These are phyloP conservation scores for Poecile atricapillus DNA, from an alignment of 2,113 vertebrate genomes.

Conservation along the genomic window DNA sequence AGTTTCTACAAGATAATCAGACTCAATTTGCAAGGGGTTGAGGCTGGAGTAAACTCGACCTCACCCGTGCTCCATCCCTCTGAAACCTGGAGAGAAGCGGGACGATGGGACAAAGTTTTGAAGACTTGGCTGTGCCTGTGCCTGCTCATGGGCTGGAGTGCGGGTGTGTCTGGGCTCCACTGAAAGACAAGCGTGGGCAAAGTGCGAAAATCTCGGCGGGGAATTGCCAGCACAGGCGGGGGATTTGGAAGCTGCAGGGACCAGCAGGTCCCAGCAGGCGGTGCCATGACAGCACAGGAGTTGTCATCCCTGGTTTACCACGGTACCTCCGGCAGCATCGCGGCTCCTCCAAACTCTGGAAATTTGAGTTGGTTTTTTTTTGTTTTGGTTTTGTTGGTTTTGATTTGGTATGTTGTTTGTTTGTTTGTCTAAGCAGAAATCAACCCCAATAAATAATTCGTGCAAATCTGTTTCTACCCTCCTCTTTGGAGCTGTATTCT, in stretches of 20 bases:
- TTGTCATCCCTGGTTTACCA: background rate
- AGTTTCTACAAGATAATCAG: background rate
- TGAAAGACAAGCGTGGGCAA: background rate
- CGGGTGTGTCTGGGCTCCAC: background rate
- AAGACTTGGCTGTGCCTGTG: fast-evolving
- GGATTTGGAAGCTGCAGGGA: background rate
- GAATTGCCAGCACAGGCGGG: fast-evolving
- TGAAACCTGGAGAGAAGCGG: background rate
- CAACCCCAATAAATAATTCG: background rate
- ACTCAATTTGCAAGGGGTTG: background rate
- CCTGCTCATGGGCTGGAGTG: too few relatives aligned
- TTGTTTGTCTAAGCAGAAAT: background rate
- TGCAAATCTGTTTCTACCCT: background rate
- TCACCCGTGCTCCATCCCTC: background rate
- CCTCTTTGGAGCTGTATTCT: background rate
- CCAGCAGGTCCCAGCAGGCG: background rate
- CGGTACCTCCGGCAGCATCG: background rate
- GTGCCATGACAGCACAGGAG: background rate
- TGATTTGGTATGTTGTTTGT: background rate
- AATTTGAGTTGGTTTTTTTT: background rate
- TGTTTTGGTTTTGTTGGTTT: background rate
- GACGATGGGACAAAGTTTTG: background rate
- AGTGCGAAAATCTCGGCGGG: background rate
- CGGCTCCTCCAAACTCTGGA: background rate
- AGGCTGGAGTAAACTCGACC: background rate